Conservation (phyloP, 2,797 vertebrate genomes). For the Danio albolineatus region DNA sequence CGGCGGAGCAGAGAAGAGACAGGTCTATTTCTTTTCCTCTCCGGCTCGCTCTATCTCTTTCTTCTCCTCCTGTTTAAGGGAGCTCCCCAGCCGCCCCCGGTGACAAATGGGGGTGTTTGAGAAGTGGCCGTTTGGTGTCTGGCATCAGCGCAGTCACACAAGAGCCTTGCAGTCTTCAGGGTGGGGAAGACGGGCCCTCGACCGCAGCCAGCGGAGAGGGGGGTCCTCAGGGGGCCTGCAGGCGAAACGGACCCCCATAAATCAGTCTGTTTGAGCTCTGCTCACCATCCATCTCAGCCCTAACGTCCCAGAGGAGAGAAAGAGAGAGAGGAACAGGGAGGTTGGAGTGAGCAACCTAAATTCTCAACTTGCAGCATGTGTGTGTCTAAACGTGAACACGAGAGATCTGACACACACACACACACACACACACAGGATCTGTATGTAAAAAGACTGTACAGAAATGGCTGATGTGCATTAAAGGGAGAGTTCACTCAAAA, state of each 20-base stretch:
- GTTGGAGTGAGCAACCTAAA: constrained; percentile 55
- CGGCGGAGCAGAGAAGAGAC: constrained; percentile 65
- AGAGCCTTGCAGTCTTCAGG: constrained; percentile 82
- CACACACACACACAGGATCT: too few relatives aligned
- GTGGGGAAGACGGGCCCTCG: constrained; percentile 80
- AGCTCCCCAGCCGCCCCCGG: constrained; percentile 82
- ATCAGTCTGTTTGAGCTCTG: constrained; percentile 81
- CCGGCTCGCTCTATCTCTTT: constrained; percentile 74
- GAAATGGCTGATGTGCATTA: too few relatives aligned
- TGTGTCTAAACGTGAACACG: constrained; percentile 31
- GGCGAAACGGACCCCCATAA: constrained; percentile 88
- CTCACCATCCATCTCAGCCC: constrained; percentile 79
- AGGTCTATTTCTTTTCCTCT: constrained; percentile 72
- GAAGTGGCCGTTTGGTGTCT: constrained; percentile 84
- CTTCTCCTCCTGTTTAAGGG: constrained; percentile 79
- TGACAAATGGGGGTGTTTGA: constrained; percentile 90
- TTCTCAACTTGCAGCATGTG: constrained; percentile 67
- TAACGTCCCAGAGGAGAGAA: constrained; percentile 77
- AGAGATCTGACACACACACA: background rate
- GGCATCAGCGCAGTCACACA: constrained; percentile 82
- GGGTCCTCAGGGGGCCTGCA: constrained; percentile 81
- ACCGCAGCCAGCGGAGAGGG: constrained; percentile 80
- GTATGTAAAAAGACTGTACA: too few relatives aligned
- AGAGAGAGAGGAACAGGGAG: constrained; percentile 36
- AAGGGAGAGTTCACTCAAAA: too few relatives aligned